Evolutionary conservation across 2,113 vertebrate species (phyloP).

Genomic region (Cariama cristata): DNA sequence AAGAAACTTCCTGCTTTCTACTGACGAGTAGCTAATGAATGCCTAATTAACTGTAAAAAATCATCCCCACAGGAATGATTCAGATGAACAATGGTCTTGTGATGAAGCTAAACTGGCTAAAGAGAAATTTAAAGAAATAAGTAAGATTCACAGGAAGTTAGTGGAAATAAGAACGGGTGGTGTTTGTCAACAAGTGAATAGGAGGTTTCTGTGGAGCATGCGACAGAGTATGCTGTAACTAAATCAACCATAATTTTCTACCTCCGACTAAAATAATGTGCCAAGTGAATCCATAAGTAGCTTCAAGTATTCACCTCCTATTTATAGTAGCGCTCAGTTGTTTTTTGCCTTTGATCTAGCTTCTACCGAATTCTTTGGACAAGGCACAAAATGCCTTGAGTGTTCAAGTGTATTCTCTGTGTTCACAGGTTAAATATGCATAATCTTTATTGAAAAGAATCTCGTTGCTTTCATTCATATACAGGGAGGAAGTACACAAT

Average conservation of each 20-base stretch:
- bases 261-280: background rate
- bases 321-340: background rate
- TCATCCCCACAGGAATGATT: background rate
- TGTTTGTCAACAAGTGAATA: background rate
- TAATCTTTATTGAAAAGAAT: background rate
- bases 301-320: background rate
- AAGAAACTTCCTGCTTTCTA: constrained; percentile 3
- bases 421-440: background rate
- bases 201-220: background rate
- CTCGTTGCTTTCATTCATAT: background rate
- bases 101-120: background rate
- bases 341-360: background rate
- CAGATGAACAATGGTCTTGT: background rate
- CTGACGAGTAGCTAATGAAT: background rate
- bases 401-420: background rate
- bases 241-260: background rate
- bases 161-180: background rate
- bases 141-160: background rate
- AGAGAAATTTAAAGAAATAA: background rate
- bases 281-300: background rate
- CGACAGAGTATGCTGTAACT: background rate
- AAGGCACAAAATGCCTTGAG: background rate
- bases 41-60: constrained; percentile 10
- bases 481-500: background rate
- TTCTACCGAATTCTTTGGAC: background rate